Percentiles rank a stretch among this genome's conserved stretches.
These are phyloP conservation scores for Eurystomus glaucurus DNA, from an alignment of 2,797 vertebrate genomes.

Conservation along the genomic window DNA sequence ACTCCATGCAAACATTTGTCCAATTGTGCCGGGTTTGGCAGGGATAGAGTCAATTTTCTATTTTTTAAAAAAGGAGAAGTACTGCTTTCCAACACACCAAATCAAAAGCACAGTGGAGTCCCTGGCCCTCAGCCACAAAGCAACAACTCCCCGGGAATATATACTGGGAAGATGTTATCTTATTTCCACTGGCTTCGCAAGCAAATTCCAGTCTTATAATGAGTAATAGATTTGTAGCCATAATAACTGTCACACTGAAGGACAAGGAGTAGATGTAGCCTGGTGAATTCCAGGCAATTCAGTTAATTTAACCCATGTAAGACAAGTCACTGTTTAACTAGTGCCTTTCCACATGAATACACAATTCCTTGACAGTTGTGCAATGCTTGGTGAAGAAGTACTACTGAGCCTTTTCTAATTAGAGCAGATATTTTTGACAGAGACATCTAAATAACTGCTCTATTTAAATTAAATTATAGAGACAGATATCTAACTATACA, in stretches of 20 bases:
- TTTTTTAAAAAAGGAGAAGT: background rate
- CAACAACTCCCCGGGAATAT: background rate
- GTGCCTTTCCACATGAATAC: background rate
- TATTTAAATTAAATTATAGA: background rate
- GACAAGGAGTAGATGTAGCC: background rate
- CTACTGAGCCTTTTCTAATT: background rate
- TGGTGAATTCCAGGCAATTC: background rate
- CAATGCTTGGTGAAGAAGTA: background rate
- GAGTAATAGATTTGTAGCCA: fast-evolving
- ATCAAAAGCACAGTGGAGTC: background rate
- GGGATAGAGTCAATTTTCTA: background rate
- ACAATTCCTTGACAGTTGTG: background rate
- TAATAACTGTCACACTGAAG: background rate
- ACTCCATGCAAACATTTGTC: background rate
- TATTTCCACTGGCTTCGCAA: background rate
- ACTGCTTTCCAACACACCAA: background rate
- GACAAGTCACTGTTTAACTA: background rate
- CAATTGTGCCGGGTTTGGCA: background rate
- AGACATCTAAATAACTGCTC: background rate
- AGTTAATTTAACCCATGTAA: fast-evolving
- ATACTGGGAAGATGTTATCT: background rate
- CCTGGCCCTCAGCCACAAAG: background rate
- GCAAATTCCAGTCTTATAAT: background rate
- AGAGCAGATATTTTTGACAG: background rate
- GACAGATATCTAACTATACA: background rate